Evolutionary conservation across 1,140 invertebrate species (phyloP).

Genomic region (Microvelia longipes): DNA sequence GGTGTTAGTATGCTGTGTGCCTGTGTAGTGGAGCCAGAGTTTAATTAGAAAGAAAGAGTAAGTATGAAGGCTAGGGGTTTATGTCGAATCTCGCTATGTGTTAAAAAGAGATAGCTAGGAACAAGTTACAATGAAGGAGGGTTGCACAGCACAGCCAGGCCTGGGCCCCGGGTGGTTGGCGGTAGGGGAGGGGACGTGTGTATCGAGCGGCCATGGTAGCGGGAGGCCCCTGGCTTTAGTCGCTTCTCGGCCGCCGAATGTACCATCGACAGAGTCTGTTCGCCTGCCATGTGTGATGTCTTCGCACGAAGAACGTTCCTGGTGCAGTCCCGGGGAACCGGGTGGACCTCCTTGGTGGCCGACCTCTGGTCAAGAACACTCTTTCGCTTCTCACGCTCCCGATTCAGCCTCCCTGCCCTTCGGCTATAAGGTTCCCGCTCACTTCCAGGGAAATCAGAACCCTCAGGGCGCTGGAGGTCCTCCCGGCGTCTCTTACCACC

Average conservation of each 20-base stretch:
- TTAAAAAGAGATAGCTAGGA: not conserved
- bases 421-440: not conserved
- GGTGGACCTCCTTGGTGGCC: not conserved
- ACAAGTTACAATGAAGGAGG: constrained; percentile 3
- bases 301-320: constrained; percentile 4
- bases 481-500: not conserved
- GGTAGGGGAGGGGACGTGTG: not conserved
- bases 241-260: not conserved
- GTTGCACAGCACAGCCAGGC: constrained; percentile 2
- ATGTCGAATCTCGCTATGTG: constrained; percentile 5
- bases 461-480: not conserved
- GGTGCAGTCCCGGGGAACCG: constrained; percentile 6
- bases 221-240: not conserved
- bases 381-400: not conserved
- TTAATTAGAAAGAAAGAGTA: not conserved
- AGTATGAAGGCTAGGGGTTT: not conserved
- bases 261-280: constrained; percentile 1
- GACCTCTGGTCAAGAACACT: not conserved
- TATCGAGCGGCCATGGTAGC: not conserved
- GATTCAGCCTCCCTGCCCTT: not conserved
- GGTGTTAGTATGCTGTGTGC: too few species aligned
- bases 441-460: not conserved
- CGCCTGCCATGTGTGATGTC: not conserved
- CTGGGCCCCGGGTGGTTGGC: not conserved
- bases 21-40: not conserved